phyloP scores from a whole-genome alignment of 2,797 vertebrate genomes.

The Muscicapa comitata region DNA sequence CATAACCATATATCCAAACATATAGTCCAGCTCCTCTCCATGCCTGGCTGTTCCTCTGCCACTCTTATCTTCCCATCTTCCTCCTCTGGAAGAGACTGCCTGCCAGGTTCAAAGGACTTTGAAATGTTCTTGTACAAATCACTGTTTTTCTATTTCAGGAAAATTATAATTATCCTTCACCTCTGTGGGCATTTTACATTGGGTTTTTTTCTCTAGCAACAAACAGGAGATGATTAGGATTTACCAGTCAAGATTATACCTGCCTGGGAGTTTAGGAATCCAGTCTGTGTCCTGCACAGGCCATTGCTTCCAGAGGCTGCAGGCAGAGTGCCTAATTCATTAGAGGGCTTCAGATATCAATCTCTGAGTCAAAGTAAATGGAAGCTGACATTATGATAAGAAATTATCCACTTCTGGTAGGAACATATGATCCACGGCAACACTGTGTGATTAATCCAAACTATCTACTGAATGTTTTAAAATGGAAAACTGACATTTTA shows the following conservation, averaged over 20 bases:
- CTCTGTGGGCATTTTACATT: not conserved
- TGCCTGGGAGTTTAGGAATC: not conserved
- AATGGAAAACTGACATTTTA: slow-evolving; percentile 19
- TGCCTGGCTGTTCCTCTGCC: not conserved
- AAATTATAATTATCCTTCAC: not conserved
- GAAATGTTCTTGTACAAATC: not conserved
- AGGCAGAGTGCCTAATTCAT: slow-evolving; percentile 13
- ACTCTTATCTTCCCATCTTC: not conserved
- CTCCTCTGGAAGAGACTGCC: not conserved
- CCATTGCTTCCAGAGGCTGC: not conserved
- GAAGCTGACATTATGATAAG: slow-evolving; percentile 6
- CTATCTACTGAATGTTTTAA: not conserved
- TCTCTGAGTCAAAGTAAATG: slow-evolving; percentile 22
- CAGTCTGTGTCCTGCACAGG: not conserved
- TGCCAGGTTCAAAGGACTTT: not conserved
- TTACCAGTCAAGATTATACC: not conserved
- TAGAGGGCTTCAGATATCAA: not conserved
- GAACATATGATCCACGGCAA: not conserved
- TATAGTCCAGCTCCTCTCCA: not conserved
- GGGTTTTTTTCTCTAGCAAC: not conserved
- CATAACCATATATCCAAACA: not conserved
- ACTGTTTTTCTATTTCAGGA: not conserved
- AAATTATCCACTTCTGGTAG: not conserved
- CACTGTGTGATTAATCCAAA: not conserved
- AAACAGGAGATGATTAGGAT: not conserved